Evolutionary conservation across 2,888 invertebrate species (phyloP).

Genomic region (Lycaena phlaeas): DNA sequence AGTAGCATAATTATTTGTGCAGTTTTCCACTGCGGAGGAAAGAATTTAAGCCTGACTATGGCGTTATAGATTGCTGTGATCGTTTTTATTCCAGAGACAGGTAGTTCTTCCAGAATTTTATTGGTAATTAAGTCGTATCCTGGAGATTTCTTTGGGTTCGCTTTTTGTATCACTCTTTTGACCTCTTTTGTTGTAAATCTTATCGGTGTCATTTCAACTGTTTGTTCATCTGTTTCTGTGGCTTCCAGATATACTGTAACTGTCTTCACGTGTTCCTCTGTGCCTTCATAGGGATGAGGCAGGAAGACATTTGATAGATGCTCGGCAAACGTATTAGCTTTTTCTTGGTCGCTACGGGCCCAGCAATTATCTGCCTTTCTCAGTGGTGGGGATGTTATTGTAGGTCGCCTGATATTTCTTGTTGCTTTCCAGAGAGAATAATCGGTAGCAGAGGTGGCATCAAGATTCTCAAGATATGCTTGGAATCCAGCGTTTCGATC

Average conservation of each 20-base stretch:
- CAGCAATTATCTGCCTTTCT: constrained; percentile 7
- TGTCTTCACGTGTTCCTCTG: not conserved
- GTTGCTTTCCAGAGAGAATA: constrained; percentile 20
- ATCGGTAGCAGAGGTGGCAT: constrained; percentile 13
- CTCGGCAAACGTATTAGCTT: constrained; percentile 10
- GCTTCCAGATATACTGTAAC: not conserved
- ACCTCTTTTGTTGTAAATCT: constrained; percentile 12
- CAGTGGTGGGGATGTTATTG: constrained; percentile 9
- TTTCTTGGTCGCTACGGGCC: constrained; percentile 10
- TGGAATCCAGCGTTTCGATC: not conserved
- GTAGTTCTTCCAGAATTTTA: constrained; percentile 7
- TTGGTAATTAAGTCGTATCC: constrained; percentile 12
- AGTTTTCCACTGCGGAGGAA: constrained; percentile 17
- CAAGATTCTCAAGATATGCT: constrained; percentile 11
- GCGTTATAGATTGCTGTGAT: constrained; percentile 14
- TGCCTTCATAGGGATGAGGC: constrained; percentile 9
- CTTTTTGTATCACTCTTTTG: not conserved
- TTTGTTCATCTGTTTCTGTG: not conserved
- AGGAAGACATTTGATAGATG: constrained; percentile 5
- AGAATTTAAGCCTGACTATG: not conserved
- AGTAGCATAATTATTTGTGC: not conserved
- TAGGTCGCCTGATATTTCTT: constrained; percentile 15
- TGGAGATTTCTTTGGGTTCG: constrained; percentile 9
- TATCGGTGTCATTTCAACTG: no score
- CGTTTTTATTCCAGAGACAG: constrained; percentile 2